phyloP scores from a whole-genome alignment of 2,113 vertebrate genomes.

The Eurypyga helias region DNA sequence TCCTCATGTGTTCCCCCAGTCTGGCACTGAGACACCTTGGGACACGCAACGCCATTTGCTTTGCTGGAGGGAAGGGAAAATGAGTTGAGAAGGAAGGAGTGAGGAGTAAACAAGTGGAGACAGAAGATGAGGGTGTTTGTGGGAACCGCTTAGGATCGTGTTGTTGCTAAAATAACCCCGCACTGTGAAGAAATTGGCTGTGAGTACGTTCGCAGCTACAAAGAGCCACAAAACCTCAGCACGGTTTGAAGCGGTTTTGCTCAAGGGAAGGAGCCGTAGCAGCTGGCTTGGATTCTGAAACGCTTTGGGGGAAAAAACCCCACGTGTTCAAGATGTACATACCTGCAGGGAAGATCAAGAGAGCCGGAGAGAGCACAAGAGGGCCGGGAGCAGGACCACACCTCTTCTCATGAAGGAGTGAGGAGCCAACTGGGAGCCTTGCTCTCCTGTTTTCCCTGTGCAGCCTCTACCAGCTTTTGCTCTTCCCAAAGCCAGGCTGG shows the following conservation, averaged over 20 bases:
- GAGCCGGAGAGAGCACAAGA: neutral
- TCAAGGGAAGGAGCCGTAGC: neutral
- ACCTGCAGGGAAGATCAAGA: neutral
- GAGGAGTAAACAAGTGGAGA: neutral
- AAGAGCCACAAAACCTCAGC: neutral
- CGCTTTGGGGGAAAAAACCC: neutral
- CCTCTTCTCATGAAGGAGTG: neutral
- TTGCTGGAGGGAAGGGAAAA: neutral
- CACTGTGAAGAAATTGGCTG: neutral
- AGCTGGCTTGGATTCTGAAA: neutral
- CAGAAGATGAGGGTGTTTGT: neutral
- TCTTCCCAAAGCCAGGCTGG: neutral
- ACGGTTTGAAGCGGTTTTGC: neutral
- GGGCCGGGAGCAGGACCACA: neutral
- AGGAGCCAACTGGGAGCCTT: neutral
- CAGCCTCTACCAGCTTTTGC: neutral
- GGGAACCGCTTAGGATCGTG: neutral
- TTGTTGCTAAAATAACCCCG: neutral
- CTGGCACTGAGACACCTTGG: neutral
- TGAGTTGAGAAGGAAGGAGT: neutral
- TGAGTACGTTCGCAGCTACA: neutral
- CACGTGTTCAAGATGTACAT: fast-evolving
- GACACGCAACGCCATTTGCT: neutral
- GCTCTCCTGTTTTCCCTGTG: neutral
- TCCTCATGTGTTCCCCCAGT: neutral